Conservation (phyloP, 2,113 vertebrate species). For the Pangasianodon gigas region DNA sequence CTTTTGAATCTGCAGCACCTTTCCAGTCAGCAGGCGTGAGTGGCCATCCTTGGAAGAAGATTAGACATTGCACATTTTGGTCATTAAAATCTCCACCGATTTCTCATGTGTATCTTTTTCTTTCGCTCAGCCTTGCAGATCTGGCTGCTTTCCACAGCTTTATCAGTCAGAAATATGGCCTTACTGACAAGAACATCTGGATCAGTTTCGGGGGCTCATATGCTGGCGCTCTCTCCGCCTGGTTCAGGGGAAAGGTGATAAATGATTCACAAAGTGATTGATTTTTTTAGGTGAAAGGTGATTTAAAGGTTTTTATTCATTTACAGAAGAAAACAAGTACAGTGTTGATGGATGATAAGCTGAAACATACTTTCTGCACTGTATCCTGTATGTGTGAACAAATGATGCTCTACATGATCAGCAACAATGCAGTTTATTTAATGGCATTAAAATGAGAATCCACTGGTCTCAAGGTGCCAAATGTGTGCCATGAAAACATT, state of each 20-base stretch:
- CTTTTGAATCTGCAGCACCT: constrained; percentile 71
- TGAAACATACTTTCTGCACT: neutral
- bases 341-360: neutral
- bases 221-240: constrained; percentile 81
- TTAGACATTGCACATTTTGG: neutral
- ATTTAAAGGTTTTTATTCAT: neutral
- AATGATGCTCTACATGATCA: neutral
- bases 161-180: constrained; percentile 70
- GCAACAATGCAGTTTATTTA: neutral
- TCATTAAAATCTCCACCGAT: neutral
- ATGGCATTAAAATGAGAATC: neutral
- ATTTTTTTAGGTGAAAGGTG: neutral
- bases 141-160: constrained; percentile 71
- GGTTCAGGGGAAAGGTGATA: constrained; percentile 82
- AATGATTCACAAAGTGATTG: constrained; percentile 5
- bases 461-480: neutral
- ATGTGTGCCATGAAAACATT: constrained; percentile 4
- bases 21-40: constrained; percentile 84
- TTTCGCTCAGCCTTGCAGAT: constrained; percentile 72
- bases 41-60: neutral
- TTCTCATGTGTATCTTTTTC: neutral
- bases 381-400: neutral
- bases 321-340: neutral
- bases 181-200: constrained; percentile 78
- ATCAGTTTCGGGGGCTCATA: constrained; percentile 87